These are phyloP conservation scores for Polymixis flavicincta DNA, from an alignment of 2,888 invertebrate genomes.

Conservation along the genomic window DNA sequence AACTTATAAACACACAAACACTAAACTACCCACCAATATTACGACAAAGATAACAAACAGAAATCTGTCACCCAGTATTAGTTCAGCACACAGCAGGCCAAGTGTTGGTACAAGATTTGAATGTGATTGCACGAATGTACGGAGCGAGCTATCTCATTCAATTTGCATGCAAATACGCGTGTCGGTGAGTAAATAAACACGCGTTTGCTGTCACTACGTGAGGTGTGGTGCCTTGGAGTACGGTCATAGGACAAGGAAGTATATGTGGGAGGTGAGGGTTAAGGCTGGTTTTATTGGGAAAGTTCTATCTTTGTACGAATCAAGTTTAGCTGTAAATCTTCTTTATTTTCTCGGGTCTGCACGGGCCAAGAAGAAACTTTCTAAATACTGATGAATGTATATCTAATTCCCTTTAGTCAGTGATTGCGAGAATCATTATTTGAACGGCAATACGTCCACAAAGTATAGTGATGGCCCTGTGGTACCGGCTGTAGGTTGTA, in stretches of 20 bases:
- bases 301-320: slow-evolving; percentile 14
- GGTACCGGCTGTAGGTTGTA: too few relatives aligned
- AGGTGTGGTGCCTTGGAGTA: slow-evolving; percentile 18
- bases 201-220: slow-evolving; percentile 34
- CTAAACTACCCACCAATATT: not conserved
- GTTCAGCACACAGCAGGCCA: slow-evolving; percentile 40
- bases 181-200: slow-evolving; percentile 56
- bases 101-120: slow-evolving; percentile 59
- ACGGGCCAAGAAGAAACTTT: too few relatives aligned
- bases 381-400: too few relatives aligned
- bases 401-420: too few relatives aligned
- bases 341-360: not conserved
- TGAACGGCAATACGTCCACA: too few relatives aligned
- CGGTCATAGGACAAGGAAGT: slow-evolving; percentile 14
- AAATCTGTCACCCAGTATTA: slow-evolving; percentile 43
- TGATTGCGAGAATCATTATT: too few relatives aligned
- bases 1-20: not conserved
- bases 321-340: not conserved
- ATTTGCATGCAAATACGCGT: slow-evolving; percentile 65
- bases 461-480: too few relatives aligned
- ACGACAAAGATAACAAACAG: slow-evolving; percentile 33
- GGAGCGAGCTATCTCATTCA: slow-evolving; percentile 56
- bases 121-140: slow-evolving; percentile 63
- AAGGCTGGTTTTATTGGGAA: slow-evolving; percentile 11
- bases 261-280: not conserved